phyloP scores from a whole-genome alignment of 2,113 vertebrate species.

The Numenius arquata region DNA sequence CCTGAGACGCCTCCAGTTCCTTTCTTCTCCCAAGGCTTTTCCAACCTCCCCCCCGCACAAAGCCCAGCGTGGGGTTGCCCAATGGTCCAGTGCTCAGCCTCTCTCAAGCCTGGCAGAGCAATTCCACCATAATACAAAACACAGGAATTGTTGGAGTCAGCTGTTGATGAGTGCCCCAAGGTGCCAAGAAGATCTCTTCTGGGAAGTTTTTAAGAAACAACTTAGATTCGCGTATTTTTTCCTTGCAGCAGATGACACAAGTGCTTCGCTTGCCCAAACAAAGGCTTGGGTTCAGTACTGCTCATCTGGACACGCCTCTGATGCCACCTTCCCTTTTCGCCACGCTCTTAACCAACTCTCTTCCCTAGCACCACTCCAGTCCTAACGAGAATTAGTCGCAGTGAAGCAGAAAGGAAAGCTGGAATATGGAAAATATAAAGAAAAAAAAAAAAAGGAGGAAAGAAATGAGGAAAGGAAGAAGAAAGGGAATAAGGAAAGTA shows the following conservation, averaged over 20 bases:
- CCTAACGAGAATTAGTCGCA: neutral
- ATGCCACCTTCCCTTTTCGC: too few relatives aligned
- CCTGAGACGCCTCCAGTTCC: fast-evolving
- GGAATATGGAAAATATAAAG: neutral
- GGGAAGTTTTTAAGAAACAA: neutral
- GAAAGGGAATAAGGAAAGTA: too few relatives aligned
- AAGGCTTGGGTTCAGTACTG: too few relatives aligned
- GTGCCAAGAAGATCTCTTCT: neutral
- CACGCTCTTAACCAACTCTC: too few relatives aligned
- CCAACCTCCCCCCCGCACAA: too few relatives aligned
- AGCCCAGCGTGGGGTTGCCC: neutral
- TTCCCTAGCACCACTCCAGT: neutral
- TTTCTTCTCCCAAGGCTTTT: neutral
- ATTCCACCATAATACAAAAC: neutral
- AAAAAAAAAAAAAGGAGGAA: too few relatives aligned
- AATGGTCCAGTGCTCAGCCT: neutral
- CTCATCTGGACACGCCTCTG: too few relatives aligned
- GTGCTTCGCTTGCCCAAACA: neutral
- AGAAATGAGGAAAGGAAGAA: too few relatives aligned
- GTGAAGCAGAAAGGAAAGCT: neutral
- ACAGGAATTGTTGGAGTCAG: too few relatives aligned
- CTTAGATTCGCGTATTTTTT: neutral
- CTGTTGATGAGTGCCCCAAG: too few relatives aligned
- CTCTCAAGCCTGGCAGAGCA: neutral
- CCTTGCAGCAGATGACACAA: neutral